These are phyloP conservation scores for Ferdinandea cuprea DNA, from an alignment of 2,888 invertebrate genomes.

Conservation along the genomic window DNA sequence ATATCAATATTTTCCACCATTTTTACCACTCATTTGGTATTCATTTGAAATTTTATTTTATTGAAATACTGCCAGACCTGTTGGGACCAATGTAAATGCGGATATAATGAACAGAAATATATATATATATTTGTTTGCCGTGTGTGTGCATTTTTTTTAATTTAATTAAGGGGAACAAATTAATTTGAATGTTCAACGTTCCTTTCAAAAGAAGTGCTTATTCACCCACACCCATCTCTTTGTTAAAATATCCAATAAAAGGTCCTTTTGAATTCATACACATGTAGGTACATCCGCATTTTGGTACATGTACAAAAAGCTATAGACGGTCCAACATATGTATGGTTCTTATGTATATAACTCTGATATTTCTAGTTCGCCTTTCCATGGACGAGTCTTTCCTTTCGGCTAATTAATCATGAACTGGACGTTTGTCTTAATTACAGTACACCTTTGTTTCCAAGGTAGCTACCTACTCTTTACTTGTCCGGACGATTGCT, in stretches of 20 bases:
- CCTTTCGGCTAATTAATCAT: conserved; percentile 65
- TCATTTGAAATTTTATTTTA: conserved; percentile 57
- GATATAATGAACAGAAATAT: conserved; percentile 4
- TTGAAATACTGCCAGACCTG: conserved; percentile 10
- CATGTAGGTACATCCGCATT: conserved; percentile 29
- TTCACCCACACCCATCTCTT: conserved; percentile 42
- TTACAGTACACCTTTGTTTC: conserved; percentile 60
- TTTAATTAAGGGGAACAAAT: conserved; percentile 62
- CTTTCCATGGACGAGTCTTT: conserved; percentile 35
- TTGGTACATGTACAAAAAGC: neutral
- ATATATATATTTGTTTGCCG: neutral
- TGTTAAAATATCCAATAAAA: conserved; percentile 53
- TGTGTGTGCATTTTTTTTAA: conserved; percentile 23
- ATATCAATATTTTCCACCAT: conserved; percentile 70
- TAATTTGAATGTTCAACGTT: conserved; percentile 35
- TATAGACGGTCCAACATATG: neutral
- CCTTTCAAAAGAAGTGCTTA: conserved; percentile 31
- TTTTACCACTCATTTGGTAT: conserved; percentile 63
- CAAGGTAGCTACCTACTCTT: conserved; percentile 24
- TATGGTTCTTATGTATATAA: neutral
- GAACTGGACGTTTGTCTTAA: conserved; percentile 56
- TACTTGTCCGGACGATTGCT: conserved; percentile 30
- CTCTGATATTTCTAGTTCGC: conserved; percentile 30
- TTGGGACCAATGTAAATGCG: conserved; percentile 10
- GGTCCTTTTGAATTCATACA: conserved; percentile 39